Percentiles rank a stretch among this genome's conserved stretches.
These are phyloP conservation scores for Chitala chitala DNA, from an alignment of 2,113 vertebrate genomes.

Conservation along the genomic window DNA sequence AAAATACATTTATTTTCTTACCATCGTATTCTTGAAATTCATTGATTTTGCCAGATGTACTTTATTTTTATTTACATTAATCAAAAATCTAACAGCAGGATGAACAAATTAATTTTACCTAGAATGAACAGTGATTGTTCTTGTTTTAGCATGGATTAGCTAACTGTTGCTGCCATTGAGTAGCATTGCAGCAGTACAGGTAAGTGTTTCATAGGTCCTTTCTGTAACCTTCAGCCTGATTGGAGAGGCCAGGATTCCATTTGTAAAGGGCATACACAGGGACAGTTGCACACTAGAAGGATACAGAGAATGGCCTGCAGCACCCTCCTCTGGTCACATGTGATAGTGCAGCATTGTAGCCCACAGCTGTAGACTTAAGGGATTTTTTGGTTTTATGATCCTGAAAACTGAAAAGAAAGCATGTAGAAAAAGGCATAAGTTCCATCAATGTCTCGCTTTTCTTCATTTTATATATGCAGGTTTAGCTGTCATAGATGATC, in stretches of 20 bases:
- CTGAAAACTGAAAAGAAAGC: background rate
- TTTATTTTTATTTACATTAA: constrained; percentile 11
- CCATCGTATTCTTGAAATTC: constrained; percentile 7
- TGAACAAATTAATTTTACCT: background rate
- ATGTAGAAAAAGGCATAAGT: background rate
- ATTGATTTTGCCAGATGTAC: constrained; percentile 17
- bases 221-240: background rate
- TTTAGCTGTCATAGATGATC: background rate
- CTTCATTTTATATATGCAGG: background rate
- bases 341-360: background rate
- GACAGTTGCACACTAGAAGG: background rate
- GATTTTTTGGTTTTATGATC: background rate
- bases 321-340: constrained; percentile 1
- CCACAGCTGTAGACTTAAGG: too few relatives aligned
- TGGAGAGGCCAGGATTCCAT: background rate
- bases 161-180: background rate
- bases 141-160: background rate
- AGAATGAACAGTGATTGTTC: background rate
- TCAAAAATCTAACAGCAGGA: background rate
- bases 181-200: background rate
- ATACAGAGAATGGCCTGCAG: background rate
- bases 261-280: background rate
- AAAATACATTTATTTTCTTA: constrained; percentile 8
- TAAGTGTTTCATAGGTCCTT: constrained; percentile 9
- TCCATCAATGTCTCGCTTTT: background rate